A percentile compares a stretch with the other conserved stretches of the same genome.
These are phyloP conservation scores for Centropus unirufus DNA, from an alignment of 2,113 vertebrate species.

Conservation along the genomic window DNA sequence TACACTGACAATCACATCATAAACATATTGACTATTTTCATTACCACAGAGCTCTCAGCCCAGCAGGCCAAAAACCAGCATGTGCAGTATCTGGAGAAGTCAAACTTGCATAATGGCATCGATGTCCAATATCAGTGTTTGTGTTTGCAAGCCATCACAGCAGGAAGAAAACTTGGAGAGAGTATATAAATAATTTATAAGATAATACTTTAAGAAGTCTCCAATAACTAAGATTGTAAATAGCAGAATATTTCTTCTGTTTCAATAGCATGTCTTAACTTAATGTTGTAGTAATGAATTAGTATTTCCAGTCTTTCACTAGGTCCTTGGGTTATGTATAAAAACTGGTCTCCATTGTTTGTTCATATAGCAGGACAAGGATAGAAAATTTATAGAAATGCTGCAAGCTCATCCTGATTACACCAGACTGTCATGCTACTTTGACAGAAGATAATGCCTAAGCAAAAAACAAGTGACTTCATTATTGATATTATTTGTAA, in stretches of 20 bases:
- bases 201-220: not conserved
- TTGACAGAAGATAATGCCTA: not conserved
- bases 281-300: not conserved
- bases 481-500: not conserved
- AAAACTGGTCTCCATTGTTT: not conserved
- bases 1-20: not conserved
- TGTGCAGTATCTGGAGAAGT: not conserved
- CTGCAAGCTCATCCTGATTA: constrained; percentile 3
- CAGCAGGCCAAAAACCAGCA: not conserved
- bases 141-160: not conserved
- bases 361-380: not conserved
- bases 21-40: constrained; percentile 21
- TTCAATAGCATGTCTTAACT: not conserved
- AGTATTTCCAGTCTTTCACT: not conserved
- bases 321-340: not conserved
- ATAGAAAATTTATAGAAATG: not conserved
- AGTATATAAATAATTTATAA: constrained; percentile 39
- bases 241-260: not conserved
- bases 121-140: not conserved
- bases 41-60: not conserved
- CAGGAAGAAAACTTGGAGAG: not conserved
- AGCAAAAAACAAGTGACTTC: not conserved
- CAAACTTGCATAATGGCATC: constrained; percentile 21
- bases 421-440: not conserved
- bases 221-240: not conserved